Evolutionary conservation across 2,797 vertebrate genomes (phyloP), one percentile per base, ranked within the genome.

Genomic region (Amphiprion clarkii): DNA sequence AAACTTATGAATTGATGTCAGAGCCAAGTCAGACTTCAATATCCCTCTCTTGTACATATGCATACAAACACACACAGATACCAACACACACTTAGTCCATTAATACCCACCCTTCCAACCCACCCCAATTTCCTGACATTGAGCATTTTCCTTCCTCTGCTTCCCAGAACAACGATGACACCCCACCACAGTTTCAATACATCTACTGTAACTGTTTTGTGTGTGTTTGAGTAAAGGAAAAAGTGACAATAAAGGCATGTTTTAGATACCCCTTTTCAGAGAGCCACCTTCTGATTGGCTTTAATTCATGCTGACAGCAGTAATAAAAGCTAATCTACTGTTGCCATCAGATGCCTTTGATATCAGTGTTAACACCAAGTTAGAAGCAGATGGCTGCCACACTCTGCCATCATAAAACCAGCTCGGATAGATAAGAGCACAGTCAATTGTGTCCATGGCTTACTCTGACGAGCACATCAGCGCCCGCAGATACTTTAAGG

Each of bases 51-150:
- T 13, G 44, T 49, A 76, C 31, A 61, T 62, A 71, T 59, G 55
- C 58, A 68, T 33, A 65, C 64, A 66, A 29, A 49, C 21, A 58
- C 52, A 71, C 49, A 69, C 61, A 78, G 39, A 79, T 58, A 76
- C 86, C 63, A 72, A 76, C 57, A 85, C 87, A 86, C 77, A 81
- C 55, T 67, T 81, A 57, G 56, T 69, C 76, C 66, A 73, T 79
- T 76, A 76, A 82, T 67, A 76, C 61, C 53, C 54, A 71, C 62
- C 61, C 65, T 65, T 71, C 48, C 39, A 58, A 60, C 62, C 55
- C 66, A 57, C 64, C 57, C 62, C 19, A 62, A 79, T 90, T 93
- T 93, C 88, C 93, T 92, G 90, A 93, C 92, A 93, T 87, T 87
- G 87, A 94, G 83, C 66, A 71, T 88, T 93, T 91, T 87, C 86